phyloP scores from a whole-genome alignment of 2,888 invertebrate genomes.

The Nomada fabriciana region DNA sequence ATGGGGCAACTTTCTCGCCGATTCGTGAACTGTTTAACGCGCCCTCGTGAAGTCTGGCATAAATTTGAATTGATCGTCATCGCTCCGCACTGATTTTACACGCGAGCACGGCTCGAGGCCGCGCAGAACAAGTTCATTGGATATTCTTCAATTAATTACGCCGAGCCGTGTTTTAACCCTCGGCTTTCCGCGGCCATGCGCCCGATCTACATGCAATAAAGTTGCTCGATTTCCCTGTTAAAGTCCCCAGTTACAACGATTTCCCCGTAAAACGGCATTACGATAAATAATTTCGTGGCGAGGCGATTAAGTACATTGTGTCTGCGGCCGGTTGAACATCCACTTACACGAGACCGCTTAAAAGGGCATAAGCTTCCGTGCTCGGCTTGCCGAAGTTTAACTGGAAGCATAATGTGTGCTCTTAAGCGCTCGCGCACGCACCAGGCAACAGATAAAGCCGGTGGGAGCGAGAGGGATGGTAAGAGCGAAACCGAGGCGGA shows the following conservation, averaged over 20 bases:
- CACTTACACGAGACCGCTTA: conserved; percentile 51
- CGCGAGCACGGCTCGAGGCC: conserved; percentile 24
- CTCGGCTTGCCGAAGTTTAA: conserved; percentile 54
- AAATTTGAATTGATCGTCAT: conserved; percentile 51
- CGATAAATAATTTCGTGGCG: conserved; percentile 34
- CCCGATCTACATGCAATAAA: conserved; percentile 10
- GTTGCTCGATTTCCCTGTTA: conserved; percentile 4
- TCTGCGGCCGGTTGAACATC: conserved; percentile 37
- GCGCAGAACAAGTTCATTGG: conserved; percentile 29
- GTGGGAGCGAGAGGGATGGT: conserved; percentile 1
- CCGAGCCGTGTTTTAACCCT: neutral
- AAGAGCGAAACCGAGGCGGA: conserved; percentile 17
- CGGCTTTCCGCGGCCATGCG: neutral
- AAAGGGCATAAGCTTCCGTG: conserved; percentile 67
- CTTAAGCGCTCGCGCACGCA: conserved; percentile 57
- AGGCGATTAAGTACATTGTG: conserved; percentile 51
- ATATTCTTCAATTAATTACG: conserved; percentile 55
- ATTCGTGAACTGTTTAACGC: conserved; percentile 55
- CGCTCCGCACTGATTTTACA: conserved; percentile 49
- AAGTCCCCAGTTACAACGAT: neutral
- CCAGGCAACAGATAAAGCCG: conserved; percentile 39
- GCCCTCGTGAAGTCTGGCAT: conserved; percentile 43
- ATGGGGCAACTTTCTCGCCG: conserved; percentile 38
- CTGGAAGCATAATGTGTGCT: conserved; percentile 66
- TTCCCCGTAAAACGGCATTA: conserved; percentile 9